Evolutionary conservation across 1,140 invertebrate genomes (phyloP).

Genomic region (Metopolophium dirhodum): DNA sequence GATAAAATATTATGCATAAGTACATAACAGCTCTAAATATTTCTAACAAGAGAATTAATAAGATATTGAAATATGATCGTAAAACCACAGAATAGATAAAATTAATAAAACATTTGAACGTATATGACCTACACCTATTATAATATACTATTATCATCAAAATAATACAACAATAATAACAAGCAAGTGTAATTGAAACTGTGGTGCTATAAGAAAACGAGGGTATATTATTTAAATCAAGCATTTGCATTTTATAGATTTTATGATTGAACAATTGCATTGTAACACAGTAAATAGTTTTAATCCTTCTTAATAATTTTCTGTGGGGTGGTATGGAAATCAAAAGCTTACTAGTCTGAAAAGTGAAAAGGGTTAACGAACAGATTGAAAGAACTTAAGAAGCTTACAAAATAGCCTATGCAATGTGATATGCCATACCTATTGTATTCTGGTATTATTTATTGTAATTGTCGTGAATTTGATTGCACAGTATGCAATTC

Average conservation of each 20-base stretch:
- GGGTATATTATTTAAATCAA: not conserved
- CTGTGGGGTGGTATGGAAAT: not conserved
- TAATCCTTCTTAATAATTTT: conserved; percentile 13
- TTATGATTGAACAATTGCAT: not conserved
- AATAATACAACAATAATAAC: not conserved
- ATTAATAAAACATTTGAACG: not conserved
- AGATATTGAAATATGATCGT: not conserved
- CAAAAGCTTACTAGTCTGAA: not conserved
- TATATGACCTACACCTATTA: not conserved
- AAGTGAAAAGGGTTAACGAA: not conserved
- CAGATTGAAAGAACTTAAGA: conserved; percentile 20
- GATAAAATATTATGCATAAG: not conserved
- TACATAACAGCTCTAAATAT: not conserved
- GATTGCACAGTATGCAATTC: not conserved
- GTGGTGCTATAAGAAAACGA: not conserved
- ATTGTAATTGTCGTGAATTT: not conserved
- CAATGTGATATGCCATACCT: not conserved
- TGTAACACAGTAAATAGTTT: not conserved
- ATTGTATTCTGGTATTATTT: not conserved
- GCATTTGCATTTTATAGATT: conserved; percentile 5
- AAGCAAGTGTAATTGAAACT: not conserved
- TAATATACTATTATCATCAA: not conserved
- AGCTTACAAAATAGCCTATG: conserved; percentile 14
- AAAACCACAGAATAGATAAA: no score
- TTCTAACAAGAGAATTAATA: not conserved